Percentiles rank a stretch among this genome's conserved stretches.
Evolutionary conservation across 1,140 invertebrate species (phyloP).

Genomic region (Pemphigus obesinymphae): DNA sequence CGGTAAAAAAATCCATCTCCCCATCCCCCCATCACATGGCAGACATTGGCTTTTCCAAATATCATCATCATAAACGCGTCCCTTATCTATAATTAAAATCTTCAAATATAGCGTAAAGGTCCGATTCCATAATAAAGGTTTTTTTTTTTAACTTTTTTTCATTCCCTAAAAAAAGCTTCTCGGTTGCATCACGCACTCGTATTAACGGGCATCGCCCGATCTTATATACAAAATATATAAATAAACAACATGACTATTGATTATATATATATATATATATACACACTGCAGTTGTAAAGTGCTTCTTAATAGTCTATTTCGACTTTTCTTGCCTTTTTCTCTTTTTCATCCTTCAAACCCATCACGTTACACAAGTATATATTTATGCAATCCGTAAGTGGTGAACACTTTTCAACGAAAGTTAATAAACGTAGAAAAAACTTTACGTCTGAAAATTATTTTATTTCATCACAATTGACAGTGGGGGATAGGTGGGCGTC

Average conservation of each 20-base stretch:
- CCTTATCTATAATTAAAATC: slow-evolving; percentile 41
- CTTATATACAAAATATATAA: slow-evolving; percentile 29
- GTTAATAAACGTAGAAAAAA: not conserved
- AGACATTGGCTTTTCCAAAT: slow-evolving; percentile 40
- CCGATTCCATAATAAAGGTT: slow-evolving; percentile 29
- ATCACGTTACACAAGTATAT: too few species aligned
- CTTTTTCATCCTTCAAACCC: not conserved
- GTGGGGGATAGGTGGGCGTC: too few species aligned
- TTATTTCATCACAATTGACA: too few species aligned
- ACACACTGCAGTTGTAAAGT: not conserved
- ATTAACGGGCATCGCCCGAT: slow-evolving; percentile 3
- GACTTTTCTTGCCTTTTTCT: not conserved
- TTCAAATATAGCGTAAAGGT: slow-evolving; percentile 37
- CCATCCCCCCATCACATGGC: not conserved
- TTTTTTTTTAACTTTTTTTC: slow-evolving; percentile 2
- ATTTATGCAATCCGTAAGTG: not conserved
- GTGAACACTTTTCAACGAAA: not conserved
- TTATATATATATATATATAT: not conserved
- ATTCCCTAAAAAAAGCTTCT: too few species aligned
- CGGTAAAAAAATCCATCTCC: slow-evolving; percentile 12
- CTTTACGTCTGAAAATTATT: too few species aligned
- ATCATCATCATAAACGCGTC: slow-evolving; percentile 40
- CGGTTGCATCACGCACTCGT: slow-evolving; percentile 21
- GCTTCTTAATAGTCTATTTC: slow-evolving; percentile 14
- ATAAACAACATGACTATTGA: not conserved